Evolutionary conservation across 1,140 invertebrate species (phyloP), one percentile per base, ranked within the genome.

Genomic region (Mesaphorura yosii): DNA sequence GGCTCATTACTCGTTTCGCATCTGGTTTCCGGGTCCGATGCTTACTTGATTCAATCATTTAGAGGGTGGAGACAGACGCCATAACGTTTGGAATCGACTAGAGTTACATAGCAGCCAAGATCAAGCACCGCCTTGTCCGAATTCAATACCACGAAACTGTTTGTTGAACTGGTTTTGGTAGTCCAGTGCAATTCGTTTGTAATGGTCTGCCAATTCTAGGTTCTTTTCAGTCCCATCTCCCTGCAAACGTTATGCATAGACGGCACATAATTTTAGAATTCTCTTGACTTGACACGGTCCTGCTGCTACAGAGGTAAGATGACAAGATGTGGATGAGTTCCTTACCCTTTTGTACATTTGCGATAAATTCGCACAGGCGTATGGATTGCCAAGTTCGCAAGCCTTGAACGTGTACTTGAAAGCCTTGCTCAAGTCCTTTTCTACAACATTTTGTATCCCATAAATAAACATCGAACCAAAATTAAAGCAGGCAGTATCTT

Each of bases 341-440:
- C 49, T 53, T 40, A 64, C 57, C 51, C 57, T 57, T 48, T 46
- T 64, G 66, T 88, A 87, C 84, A 89, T 87, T 61, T 77, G n/a
- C 58, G 85, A 83, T 1, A 92, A 65, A 73, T 93, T 93, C 0
- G 79, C 80, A 73, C 90, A 94, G 1, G 85, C 84, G 65, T 83
- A 84, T 50, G 86, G 77, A 67, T 90, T 83, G 3, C 81, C 81
- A 10, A 81, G 66, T 58, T 89, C 80, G 68, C 90, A 94, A 0
- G 79, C 82, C 66, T 79, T 83, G 34, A 76, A 64, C 0, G 84
- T 80, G 59, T 78, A 81, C 48, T 79, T 70, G 67, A 86, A 88
- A 1, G 86, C 86, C 68, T 84, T 79, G 31, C 72, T 72, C 69
- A 80, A 77, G 65, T 92, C 78, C 62, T 79, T 81, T 14, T 75